Conservation (phyloP, 1,140 invertebrate species). For the Saccostrea glomerata region DNA sequence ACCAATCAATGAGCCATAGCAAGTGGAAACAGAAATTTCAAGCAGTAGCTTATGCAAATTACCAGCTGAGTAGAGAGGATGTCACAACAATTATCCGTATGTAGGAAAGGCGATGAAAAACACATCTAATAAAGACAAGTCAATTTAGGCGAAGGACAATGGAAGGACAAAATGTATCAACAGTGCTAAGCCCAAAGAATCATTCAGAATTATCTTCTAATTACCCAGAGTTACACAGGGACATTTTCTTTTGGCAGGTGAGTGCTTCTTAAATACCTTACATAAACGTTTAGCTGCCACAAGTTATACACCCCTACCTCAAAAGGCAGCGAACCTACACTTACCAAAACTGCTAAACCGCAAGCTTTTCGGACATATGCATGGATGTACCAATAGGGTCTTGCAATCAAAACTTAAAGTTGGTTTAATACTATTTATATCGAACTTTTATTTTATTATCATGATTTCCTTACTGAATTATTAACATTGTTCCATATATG, state of each 20-base stretch:
- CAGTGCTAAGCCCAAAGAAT: neutral
- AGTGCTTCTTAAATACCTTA: neutral
- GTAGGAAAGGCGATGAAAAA: neutral
- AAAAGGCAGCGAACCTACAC: no score
- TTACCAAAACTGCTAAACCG: no score
- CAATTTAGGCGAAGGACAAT: neutral
- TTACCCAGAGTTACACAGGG: neutral
- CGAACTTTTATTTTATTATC: no score
- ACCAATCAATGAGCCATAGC: conserved; percentile 13
- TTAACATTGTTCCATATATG: no score
- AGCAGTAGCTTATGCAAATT: conserved; percentile 21
- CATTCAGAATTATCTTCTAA: neutral
- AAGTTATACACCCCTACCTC: no score
- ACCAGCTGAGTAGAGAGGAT: neutral
- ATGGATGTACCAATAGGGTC: no score
- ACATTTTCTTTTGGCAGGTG: conserved; percentile 25
- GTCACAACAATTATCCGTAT: neutral
- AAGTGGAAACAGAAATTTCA: neutral
- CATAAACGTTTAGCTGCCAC: neutral
- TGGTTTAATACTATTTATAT: no score
- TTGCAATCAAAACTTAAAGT: no score
- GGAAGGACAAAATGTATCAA: neutral
- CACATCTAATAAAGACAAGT: neutral
- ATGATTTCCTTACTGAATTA: no score
- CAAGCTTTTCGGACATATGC: no score